Evolutionary conservation across 2,113 vertebrate species (phyloP).

Genomic region (human (Homo sapiens)): DNA sequence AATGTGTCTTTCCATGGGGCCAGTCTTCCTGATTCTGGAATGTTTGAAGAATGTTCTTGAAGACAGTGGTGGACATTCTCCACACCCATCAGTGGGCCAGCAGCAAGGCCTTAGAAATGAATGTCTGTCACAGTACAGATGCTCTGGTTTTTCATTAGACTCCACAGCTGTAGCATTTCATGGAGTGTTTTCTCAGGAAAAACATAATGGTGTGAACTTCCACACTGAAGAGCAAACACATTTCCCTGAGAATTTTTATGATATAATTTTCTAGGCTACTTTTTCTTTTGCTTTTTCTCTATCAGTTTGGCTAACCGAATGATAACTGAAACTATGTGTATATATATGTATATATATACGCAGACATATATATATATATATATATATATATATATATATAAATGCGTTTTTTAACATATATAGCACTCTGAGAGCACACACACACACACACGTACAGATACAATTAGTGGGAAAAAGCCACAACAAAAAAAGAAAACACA

Average conservation of each 20-base stretch:
- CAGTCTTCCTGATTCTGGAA: constrained; percentile 46
- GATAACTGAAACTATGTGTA: neutral
- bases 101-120: constrained; percentile 7
- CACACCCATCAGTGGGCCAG: neutral
- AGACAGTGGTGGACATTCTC: constrained; percentile 38
- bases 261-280: neutral
- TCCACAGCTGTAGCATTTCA: constrained; percentile 44
- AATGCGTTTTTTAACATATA: neutral
- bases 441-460: neutral
- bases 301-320: neutral
- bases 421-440: neutral
- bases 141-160: constrained; percentile 37
- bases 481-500: neutral
- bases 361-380: neutral
- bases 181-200: neutral
- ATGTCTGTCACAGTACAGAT: constrained; percentile 4
- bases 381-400: neutral
- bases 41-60: constrained; percentile 52
- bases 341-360: neutral
- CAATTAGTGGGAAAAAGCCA: constrained; percentile 13
- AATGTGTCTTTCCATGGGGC: constrained; percentile 40
- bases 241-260: constrained; percentile 26
- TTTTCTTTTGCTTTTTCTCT: constrained; percentile 30
- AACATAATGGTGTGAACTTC: neutral
- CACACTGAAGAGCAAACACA: neutral